Conservation (phyloP, 37 sponge, comb jelly and placozoan genomes). For the Bolinopsis microptera region DNA sequence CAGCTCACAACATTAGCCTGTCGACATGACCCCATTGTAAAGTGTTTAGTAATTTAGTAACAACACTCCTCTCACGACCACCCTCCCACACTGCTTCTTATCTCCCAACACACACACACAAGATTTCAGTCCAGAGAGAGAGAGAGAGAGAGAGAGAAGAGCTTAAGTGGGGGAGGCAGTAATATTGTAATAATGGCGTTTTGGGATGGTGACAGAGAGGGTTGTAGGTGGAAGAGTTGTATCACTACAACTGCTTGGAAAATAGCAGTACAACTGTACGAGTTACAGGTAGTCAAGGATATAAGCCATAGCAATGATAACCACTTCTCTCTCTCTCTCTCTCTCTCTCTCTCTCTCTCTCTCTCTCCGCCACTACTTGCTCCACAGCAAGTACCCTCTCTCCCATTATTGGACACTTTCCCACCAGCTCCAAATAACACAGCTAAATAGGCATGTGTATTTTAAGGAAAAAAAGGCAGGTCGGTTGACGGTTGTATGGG, state of each 20-base stretch:
- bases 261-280: neutral
- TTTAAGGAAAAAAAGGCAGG: neutral
- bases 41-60: no score
- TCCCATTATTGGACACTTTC: slow-evolving; percentile 21
- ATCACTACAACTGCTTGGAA: neutral
- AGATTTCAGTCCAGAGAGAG: no score
- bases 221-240: neutral
- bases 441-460: neutral
- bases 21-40: no score
- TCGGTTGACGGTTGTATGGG: neutral
- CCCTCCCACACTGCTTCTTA: no score
- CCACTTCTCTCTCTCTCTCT: neutral
- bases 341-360: neutral
- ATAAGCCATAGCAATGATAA: neutral
- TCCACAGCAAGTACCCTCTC: neutral
- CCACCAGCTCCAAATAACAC: neutral
- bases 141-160: no score
- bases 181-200: no score
- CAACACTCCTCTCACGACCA: no score
- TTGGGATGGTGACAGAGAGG: neutral
- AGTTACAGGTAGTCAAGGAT: neutral
- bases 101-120: no score
- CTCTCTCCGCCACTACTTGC: neutral
- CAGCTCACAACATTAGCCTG: no score
- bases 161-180: no score